Percentiles rank a stretch among this genome's conserved stretches.
These are phyloP conservation scores for Formicarius rufipectus DNA, from an alignment of 2,113 vertebrate genomes.

Conservation along the genomic window DNA sequence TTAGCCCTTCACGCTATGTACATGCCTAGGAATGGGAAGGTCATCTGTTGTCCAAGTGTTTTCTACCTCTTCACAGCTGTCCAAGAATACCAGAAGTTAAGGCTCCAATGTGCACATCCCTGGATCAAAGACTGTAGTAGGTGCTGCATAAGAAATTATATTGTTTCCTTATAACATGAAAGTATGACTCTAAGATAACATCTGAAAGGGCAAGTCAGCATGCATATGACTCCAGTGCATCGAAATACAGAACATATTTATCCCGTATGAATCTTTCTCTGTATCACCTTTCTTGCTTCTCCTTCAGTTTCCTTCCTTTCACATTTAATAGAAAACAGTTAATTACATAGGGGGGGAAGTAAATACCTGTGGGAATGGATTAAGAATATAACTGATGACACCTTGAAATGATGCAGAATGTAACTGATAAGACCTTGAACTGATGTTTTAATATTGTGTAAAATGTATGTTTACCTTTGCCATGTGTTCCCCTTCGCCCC, in stretches of 20 bases:
- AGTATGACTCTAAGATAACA: neutral
- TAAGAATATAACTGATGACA: too few relatives aligned
- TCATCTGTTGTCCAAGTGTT: neutral
- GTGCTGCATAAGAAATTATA: neutral
- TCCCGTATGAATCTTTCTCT: neutral
- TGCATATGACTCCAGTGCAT: fast-evolving
- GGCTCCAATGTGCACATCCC: neutral
- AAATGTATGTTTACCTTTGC: too few relatives aligned
- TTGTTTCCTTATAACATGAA: neutral
- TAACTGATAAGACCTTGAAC: too few relatives aligned
- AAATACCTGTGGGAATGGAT: too few relatives aligned
- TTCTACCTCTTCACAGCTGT: neutral
- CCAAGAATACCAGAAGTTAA: neutral
- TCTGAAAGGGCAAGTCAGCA: neutral
- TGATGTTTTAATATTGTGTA: too few relatives aligned
- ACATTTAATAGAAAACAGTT: neutral
- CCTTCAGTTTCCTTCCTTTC: neutral
- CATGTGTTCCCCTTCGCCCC: too few relatives aligned
- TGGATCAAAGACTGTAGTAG: neutral
- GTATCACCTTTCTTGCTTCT: neutral
- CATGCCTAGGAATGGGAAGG: neutral
- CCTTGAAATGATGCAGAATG: too few relatives aligned
- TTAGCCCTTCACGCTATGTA: neutral
- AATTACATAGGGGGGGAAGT: neutral
- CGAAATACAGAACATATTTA: neutral